Conservation (phyloP, 2,888 invertebrate species). For the Dichetophora obliterata region DNA sequence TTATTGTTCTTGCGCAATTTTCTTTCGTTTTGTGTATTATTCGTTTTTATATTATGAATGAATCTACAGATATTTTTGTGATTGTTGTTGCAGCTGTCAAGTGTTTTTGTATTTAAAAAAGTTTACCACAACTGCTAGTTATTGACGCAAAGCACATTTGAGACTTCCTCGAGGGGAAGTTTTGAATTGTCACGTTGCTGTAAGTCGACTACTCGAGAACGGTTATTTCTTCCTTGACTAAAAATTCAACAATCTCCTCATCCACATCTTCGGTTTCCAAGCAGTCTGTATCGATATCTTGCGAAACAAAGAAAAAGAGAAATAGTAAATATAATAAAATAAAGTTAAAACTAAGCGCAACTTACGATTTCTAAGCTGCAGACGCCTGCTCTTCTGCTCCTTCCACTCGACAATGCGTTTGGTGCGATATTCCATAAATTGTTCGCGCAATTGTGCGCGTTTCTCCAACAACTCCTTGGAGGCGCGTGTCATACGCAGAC, state of each 20-base stretch:
- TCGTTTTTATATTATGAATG: slow-evolving; percentile 11
- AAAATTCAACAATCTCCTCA: slow-evolving; percentile 97
- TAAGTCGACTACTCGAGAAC: slow-evolving; percentile 77
- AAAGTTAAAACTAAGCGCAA: slow-evolving; percentile 51
- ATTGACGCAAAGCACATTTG: not conserved
- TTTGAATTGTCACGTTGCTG: slow-evolving; percentile 37
- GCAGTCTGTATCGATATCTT: slow-evolving; percentile 95
- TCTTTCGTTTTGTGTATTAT: not conserved
- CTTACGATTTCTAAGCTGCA: slow-evolving; percentile 90
- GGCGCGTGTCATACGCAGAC: slow-evolving; percentile 90
- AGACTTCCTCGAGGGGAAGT: not conserved
- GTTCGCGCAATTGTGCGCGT: slow-evolving; percentile 87
- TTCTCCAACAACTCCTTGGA: slow-evolving; percentile 96
- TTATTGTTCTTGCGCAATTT: slow-evolving; percentile 27
- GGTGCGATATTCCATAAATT: slow-evolving; percentile 85
- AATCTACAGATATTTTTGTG: not conserved
- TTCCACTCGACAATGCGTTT: slow-evolving; percentile 82
- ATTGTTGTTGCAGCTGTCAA: slow-evolving; percentile 7
- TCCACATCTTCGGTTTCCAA: slow-evolving; percentile 91
- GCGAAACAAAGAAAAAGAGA: slow-evolving; percentile 59
- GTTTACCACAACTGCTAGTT: not conserved
- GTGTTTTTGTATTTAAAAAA: not conserved
- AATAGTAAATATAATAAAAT: not conserved
- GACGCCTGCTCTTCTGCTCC: slow-evolving; percentile 82
- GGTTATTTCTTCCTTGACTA: slow-evolving; percentile 94